Evolutionary conservation across 2,888 invertebrate genomes (phyloP).

Genomic region (Melikaiella ostensackeni): DNA sequence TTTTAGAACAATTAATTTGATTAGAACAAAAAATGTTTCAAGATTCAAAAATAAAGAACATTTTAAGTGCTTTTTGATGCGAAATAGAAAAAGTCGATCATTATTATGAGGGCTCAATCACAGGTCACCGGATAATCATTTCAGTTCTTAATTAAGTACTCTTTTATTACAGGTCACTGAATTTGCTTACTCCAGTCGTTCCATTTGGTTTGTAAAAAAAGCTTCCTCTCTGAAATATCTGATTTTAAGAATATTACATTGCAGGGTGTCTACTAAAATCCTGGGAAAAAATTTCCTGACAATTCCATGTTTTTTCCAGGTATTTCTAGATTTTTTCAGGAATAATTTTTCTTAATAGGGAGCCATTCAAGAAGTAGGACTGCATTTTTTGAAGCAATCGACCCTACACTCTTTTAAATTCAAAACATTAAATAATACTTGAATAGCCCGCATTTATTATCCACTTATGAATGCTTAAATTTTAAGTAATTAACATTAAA

Average conservation of each 20-base stretch:
- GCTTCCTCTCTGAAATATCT: not conserved
- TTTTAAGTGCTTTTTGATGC: not conserved
- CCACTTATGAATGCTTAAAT: too few relatives aligned
- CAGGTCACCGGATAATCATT: conserved; percentile 12
- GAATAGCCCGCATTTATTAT: too few relatives aligned
- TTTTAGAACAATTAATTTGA: not conserved
- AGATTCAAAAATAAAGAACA: not conserved
- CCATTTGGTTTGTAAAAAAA: not conserved
- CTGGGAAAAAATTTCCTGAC: too few relatives aligned
- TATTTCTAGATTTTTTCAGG: too few relatives aligned
- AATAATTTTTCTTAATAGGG: too few relatives aligned
- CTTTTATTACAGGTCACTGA: not conserved
- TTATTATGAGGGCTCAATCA: not conserved
- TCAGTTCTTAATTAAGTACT: not conserved
- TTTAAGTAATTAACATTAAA: too few relatives aligned
- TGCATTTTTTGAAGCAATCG: too few relatives aligned
- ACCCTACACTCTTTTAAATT: too few relatives aligned
- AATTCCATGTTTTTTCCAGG: too few relatives aligned
- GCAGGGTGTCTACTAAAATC: too few relatives aligned
- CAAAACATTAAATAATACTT: too few relatives aligned
- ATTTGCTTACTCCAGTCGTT: not conserved
- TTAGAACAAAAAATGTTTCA: not conserved
- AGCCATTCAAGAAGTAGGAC: too few relatives aligned
- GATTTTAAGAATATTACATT: conserved; percentile 37
- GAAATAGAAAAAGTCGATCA: not conserved